Conservation (phyloP, 1,140 invertebrate species). For the Drosophila subpulchrella region DNA sequence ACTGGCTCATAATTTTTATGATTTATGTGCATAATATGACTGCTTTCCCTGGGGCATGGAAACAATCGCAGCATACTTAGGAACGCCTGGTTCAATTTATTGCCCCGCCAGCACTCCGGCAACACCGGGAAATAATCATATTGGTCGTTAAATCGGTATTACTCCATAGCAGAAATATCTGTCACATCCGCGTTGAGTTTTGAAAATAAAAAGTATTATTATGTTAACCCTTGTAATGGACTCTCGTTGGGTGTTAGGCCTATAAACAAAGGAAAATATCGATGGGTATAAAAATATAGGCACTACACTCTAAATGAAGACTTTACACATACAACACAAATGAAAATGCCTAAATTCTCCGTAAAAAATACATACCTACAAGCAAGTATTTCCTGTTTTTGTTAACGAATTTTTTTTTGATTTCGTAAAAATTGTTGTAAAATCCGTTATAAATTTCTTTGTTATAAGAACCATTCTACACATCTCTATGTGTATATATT, state of each 20-base stretch:
- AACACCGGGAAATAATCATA: not conserved
- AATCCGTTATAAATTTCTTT: too few species aligned
- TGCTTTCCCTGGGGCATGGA: conserved; percentile 26
- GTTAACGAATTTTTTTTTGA: too few species aligned
- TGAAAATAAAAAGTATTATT: not conserved
- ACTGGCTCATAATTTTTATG: conserved; percentile 48
- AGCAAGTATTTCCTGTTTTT: too few species aligned
- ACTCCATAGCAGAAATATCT: conserved; percentile 1
- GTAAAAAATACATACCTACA: too few species aligned
- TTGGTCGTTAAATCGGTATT: conserved; percentile 10
- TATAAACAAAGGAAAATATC: not conserved
- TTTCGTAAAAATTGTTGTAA: too few species aligned
- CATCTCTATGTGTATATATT: too few species aligned
- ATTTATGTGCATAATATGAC: conserved; percentile 61
- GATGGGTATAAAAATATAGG: too few species aligned
- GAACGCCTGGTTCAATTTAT: conserved; percentile 66
- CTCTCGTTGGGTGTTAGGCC: not conserved
- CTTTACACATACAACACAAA: too few species aligned
- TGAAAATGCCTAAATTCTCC: too few species aligned
- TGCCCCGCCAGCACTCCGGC: not conserved
- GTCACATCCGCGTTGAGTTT: not conserved
- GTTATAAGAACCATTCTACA: too few species aligned
- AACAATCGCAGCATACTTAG: conserved; percentile 59
- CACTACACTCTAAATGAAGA: too few species aligned
- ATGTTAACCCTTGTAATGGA: not conserved